Evolutionary conservation across 2,113 vertebrate genomes (phyloP).

Genomic region (Scomber colias): DNA sequence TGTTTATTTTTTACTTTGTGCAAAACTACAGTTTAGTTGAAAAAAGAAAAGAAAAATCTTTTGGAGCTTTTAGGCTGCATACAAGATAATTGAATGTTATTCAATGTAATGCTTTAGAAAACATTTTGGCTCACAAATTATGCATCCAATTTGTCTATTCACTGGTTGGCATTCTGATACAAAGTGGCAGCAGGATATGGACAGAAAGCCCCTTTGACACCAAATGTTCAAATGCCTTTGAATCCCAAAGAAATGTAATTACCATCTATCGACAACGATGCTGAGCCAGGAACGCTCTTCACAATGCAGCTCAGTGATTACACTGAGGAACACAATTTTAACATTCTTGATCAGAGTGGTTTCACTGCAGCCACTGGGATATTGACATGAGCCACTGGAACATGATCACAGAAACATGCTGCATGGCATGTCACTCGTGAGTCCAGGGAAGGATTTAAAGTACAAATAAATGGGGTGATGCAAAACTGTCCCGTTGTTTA

Average conservation of each 20-base stretch:
- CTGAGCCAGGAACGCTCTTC: slow-evolving; percentile 34
- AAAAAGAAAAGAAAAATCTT: slow-evolving; percentile 28
- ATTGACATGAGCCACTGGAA: slow-evolving; percentile 58
- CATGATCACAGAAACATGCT: slow-evolving; percentile 43
- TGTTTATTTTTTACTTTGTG: not conserved
- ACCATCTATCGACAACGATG: slow-evolving; percentile 39
- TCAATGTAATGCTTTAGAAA: slow-evolving; percentile 32
- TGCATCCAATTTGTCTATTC: slow-evolving; percentile 34
- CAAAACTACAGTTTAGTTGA: slow-evolving; percentile 1
- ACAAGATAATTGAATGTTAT: slow-evolving; percentile 27
- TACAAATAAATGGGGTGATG: slow-evolving; percentile 12
- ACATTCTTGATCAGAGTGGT: slow-evolving; percentile 56
- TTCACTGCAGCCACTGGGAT: slow-evolving; percentile 17
- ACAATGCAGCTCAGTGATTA: slow-evolving; percentile 48
- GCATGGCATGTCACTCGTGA: slow-evolving; percentile 43
- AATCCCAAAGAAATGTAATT: slow-evolving; percentile 60
- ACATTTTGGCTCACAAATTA: slow-evolving; percentile 38
- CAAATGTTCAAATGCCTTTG: slow-evolving; percentile 53
- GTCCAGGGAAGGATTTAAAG: slow-evolving; percentile 17
- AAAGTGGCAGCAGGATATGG: slow-evolving; percentile 42
- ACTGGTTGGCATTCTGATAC: slow-evolving; percentile 49
- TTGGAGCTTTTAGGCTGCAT: slow-evolving; percentile 28
- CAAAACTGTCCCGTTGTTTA: slow-evolving; percentile 30
- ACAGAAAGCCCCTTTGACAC: slow-evolving; percentile 43
- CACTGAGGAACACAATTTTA: slow-evolving; percentile 51